A percentile compares a stretch with the other conserved stretches of the same genome.
Evolutionary conservation across 2,113 vertebrate species (phyloP).

Genomic region (Oxygymnocypris stewartii): DNA sequence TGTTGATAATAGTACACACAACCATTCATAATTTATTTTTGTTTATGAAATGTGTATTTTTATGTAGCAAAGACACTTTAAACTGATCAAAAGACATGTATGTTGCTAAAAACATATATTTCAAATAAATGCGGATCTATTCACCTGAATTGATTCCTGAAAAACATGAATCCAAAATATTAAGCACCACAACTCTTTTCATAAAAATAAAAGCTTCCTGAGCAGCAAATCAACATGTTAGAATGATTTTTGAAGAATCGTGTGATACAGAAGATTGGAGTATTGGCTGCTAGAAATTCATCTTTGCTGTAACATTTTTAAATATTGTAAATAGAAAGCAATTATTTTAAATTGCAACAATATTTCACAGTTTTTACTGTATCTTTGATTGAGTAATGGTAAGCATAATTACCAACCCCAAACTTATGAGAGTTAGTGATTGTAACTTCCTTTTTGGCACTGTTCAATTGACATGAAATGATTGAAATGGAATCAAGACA

Average conservation of each 20-base stretch:
- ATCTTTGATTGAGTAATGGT: not conserved
- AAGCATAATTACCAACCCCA: not conserved
- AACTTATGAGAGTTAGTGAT: not conserved
- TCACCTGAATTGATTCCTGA: not conserved
- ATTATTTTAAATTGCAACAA: not conserved
- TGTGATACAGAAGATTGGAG: not conserved
- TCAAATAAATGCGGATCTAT: not conserved
- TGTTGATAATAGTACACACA: not conserved
- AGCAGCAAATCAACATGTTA: not conserved
- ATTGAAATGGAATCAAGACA: not conserved
- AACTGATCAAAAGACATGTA: not conserved
- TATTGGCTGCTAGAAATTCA: not conserved
- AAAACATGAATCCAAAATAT: not conserved
- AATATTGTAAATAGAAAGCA: not conserved
- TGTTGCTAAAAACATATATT: not conserved
- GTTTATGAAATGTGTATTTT: not conserved
- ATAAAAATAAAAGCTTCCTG: not conserved
- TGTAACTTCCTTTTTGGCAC: not conserved
- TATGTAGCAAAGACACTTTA: not conserved
- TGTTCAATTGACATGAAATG: not conserved
- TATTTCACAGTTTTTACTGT: not conserved
- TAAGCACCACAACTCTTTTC: not conserved
- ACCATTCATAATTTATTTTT: not conserved
- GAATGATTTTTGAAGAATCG: not conserved
- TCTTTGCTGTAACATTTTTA: not conserved